Conservation (phyloP, 1,140 invertebrate genomes). For the Magallana ariakensis region DNA sequence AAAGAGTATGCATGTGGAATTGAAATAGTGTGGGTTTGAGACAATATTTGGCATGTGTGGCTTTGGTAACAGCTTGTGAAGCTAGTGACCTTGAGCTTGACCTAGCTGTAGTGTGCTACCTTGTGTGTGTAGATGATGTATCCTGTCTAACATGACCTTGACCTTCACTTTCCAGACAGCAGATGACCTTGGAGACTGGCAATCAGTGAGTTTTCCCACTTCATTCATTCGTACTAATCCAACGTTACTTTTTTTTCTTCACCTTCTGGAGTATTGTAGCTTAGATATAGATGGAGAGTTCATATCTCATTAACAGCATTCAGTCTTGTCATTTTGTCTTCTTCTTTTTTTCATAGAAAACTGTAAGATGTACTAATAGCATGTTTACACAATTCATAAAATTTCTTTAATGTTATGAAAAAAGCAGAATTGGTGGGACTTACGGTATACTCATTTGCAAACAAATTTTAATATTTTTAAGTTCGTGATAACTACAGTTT, state of each 20-base stretch:
- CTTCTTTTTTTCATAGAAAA: neutral
- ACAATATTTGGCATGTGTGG: too few species aligned
- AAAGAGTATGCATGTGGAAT: too few species aligned
- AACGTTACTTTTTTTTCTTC: neutral
- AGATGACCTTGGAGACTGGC: conserved; percentile 31
- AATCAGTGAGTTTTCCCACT: conserved; percentile 42
- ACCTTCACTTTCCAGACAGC: conserved; percentile 41
- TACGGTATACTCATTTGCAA: too few species aligned
- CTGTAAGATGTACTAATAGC: conserved; percentile 17
- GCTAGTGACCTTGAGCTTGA: neutral
- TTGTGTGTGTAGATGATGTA: neutral
- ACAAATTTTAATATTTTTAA: too few species aligned
- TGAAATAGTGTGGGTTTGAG: too few species aligned
- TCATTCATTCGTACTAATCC: conserved; percentile 24
- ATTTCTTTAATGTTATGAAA: too few species aligned
- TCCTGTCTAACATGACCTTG: conserved; percentile 34
- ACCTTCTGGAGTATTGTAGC: conserved; percentile 2
- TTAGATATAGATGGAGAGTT: neutral
- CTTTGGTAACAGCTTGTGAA: neutral
- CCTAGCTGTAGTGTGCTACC: neutral
- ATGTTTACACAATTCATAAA: neutral
- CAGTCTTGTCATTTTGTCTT: neutral
- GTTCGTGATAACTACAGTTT: too few species aligned
- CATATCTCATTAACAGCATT: neutral
- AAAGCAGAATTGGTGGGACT: too few species aligned